Evolutionary conservation across 2,888 invertebrate genomes (phyloP).

Genomic region (Drosophila ustulata): DNA sequence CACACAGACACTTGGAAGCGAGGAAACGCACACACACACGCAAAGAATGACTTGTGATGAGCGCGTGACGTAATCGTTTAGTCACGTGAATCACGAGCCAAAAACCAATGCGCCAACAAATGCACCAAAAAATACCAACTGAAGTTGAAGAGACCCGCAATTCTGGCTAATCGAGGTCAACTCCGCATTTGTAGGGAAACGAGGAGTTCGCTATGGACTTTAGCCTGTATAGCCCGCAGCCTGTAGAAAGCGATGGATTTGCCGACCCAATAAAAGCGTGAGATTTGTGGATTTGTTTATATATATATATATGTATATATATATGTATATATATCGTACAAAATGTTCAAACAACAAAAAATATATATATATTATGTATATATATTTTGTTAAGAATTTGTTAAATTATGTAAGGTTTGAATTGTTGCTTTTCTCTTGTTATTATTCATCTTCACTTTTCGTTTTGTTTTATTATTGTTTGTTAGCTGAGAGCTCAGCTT

Average conservation of each 20-base stretch:
- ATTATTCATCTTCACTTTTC: conserved; percentile 1
- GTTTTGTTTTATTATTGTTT: conserved; percentile 11
- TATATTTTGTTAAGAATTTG: conserved; percentile 50
- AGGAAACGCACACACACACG: neutral
- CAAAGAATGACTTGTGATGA: conserved; percentile 9
- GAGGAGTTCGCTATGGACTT: neutral
- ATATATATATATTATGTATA: conserved; percentile 43
- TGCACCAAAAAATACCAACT: neutral
- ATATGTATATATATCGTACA: conserved; percentile 49
- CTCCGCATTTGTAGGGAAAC: neutral
- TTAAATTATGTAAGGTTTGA: conserved; percentile 38
- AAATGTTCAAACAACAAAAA: conserved; percentile 52
- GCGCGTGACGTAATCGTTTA: conserved; percentile 20
- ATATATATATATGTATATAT: conserved; percentile 33
- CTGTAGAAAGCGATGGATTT: neutral
- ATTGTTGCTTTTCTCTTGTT: conserved; percentile 33
- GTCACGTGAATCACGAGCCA: conserved; percentile 23
- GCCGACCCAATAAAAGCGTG: conserved; percentile 18
- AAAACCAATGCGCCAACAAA: neutral
- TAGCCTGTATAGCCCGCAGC: no score
- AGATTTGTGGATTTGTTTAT: conserved; percentile 31
- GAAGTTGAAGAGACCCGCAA: neutral
- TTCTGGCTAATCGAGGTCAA: no score
- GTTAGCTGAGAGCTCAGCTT: conserved; percentile 23
- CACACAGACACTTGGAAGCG: neutral